phyloP scores from a whole-genome alignment of 2,888 invertebrate species.

The Nephrotoma flavescens region DNA sequence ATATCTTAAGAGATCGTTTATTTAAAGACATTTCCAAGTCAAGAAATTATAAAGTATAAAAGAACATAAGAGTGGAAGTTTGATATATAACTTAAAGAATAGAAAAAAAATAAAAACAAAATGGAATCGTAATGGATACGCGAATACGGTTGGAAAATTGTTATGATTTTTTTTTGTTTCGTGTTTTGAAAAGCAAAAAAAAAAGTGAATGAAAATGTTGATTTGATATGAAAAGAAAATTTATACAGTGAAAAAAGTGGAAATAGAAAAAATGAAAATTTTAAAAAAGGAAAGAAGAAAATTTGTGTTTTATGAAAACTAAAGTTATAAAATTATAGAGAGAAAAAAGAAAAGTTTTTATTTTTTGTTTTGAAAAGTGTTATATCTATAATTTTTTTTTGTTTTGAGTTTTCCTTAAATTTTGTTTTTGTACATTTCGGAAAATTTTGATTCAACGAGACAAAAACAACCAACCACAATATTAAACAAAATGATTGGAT shows the following conservation, averaged over 20 bases:
- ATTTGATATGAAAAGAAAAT: not conserved
- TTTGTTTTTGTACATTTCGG: not conserved
- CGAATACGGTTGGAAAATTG: slow-evolving; percentile 1
- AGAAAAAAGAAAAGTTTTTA: not conserved
- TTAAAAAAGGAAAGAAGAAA: not conserved
- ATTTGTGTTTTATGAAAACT: slow-evolving; percentile 1
- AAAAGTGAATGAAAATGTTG: slow-evolving; percentile 1
- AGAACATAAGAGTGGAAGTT: not conserved
- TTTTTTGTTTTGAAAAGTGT: not conserved
- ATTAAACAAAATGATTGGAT: not conserved
- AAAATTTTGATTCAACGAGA: not conserved
- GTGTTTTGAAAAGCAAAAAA: not conserved
- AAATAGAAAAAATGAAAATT: not conserved
- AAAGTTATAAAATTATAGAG: not conserved
- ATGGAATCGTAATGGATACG: slow-evolving; percentile 2
- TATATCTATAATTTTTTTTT: not conserved
- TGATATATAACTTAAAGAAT: not conserved
- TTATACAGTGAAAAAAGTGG: not conserved
- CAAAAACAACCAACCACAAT: not conserved
- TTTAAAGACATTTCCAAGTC: not conserved
- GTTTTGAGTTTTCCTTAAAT: not conserved
- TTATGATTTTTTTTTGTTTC: not conserved
- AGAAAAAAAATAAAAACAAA: not conserved
- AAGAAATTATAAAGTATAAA: not conserved
- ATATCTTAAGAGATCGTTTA: not conserved